Evolutionary conservation across 2,797 vertebrate genomes (phyloP), one percentile per base, ranked within the genome.

Genomic region (Dicrostonyx torquatus): DNA sequence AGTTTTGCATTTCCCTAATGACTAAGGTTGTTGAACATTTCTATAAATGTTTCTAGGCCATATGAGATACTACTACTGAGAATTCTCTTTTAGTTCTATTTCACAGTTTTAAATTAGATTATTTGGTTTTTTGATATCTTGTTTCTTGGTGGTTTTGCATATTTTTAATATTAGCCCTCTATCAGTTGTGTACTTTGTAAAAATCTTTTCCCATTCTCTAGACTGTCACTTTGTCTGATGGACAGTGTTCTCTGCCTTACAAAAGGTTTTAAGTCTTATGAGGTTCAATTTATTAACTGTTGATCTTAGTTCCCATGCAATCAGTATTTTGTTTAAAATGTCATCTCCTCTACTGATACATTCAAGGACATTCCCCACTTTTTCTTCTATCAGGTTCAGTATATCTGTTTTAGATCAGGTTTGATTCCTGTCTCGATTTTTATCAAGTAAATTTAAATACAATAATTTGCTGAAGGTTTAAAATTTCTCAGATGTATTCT

Each of bases 401-500:
- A 31, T 15, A 37, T 79, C 50, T 79, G 50, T 20, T 15, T 87
- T 68, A 40, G 3, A 43, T 93, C 15, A 77, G n/a, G 13, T 66
- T 26, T 76, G 66, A 10, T 34, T 45, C 29, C 45, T 45, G 72
- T 92, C 29, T 68, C 24, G 40, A 64, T 72, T 90, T 34, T 86
- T 64, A 58, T 58, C 72, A 89, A 87, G 43, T 75, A 87, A 89
- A 94, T 9, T 53, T 86, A 40, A 50, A 55, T 86, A 93, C 75
- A 88, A 43, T 26, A 45, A 64, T 43, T 83, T 64, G 26, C 9
- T 20, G 9, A 24, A 45, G 80, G 5, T 37, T 83, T 64, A 26
- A 83, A 45, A 43, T 64, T 64, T 43, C 26, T 64, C 15, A 31
- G 18, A 31, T 3, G 5, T 68, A 68, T 10, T 20, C 15, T 79